Percentiles rank a stretch among this genome's conserved stretches.
These are phyloP conservation scores for Anorthoa munda DNA, from an alignment of 2,888 invertebrate genomes.

Conservation along the genomic window DNA sequence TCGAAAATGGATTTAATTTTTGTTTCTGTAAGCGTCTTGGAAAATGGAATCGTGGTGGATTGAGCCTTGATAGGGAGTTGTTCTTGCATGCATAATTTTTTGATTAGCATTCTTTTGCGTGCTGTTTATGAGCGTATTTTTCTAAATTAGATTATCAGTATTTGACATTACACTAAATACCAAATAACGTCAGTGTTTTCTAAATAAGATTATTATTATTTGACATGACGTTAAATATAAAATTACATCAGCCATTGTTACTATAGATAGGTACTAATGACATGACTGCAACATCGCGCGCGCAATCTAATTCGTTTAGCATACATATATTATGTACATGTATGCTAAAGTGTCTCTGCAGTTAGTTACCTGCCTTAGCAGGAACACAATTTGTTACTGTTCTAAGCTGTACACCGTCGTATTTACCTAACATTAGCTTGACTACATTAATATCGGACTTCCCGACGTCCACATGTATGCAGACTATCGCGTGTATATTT, in stretches of 20 bases:
- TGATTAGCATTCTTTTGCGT: too few relatives aligned
- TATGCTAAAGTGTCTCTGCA: constrained; percentile 39
- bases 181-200: background rate
- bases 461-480: background rate
- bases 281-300: constrained; percentile 5
- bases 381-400: constrained; percentile 42
- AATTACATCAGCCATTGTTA: background rate
- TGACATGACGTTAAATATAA: background rate
- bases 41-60: constrained; percentile 11
- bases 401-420: constrained; percentile 36
- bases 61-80: constrained; percentile 3
- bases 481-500: constrained; percentile 6
- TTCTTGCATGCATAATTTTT: background rate
- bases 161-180: background rate
- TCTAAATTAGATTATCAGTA: background rate
- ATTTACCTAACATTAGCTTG: constrained; percentile 39
- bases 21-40: constrained; percentile 3
- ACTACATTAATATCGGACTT: constrained; percentile 23
- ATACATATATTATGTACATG: constrained; percentile 24
- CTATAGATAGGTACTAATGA: constrained; percentile 19
- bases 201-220: background rate
- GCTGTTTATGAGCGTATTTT: too few relatives aligned
- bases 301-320: constrained; percentile 37
- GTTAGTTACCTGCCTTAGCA: constrained; percentile 33
- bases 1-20: constrained; percentile 40